Percentiles rank a stretch among this genome's conserved stretches.
These are phyloP conservation scores for Aphaenogaster floridana DNA, from an alignment of 1,140 invertebrate genomes.

Conservation along the genomic window DNA sequence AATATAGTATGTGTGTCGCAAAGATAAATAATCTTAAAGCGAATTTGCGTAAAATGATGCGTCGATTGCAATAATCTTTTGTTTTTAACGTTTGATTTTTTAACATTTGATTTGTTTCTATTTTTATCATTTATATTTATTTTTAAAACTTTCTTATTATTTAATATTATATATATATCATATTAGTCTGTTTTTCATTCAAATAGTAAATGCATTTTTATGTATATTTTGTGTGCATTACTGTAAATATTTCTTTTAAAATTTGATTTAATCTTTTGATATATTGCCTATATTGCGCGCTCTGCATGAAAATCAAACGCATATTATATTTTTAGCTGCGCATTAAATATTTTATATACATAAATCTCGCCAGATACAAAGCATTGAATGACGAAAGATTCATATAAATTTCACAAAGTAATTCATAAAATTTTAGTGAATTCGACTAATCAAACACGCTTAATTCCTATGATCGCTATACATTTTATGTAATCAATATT, in stretches of 20 bases:
- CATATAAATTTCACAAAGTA: background rate
- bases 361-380: background rate
- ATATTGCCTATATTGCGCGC: background rate
- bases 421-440: background rate
- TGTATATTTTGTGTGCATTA: background rate
- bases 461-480: background rate
- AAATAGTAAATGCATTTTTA: background rate
- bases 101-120: background rate
- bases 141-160: background rate
- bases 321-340: background rate
- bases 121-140: background rate
- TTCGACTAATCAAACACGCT: background rate
- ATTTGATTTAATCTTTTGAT: slow-evolving; percentile 5
- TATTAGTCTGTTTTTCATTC: background rate
- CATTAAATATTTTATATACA: background rate
- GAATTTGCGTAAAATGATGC: slow-evolving; percentile 9
- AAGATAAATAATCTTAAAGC: background rate
- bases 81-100: background rate
- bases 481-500: background rate
- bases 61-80: background rate
- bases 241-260: background rate
- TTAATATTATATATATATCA: background rate
- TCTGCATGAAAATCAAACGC: slow-evolving; percentile 4
- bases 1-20: background rate
- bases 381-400: background rate